Evolutionary conservation across 2,797 vertebrate species (phyloP), one percentile per base, ranked within the genome.

Genomic region (Triplophysa bombifrons): DNA sequence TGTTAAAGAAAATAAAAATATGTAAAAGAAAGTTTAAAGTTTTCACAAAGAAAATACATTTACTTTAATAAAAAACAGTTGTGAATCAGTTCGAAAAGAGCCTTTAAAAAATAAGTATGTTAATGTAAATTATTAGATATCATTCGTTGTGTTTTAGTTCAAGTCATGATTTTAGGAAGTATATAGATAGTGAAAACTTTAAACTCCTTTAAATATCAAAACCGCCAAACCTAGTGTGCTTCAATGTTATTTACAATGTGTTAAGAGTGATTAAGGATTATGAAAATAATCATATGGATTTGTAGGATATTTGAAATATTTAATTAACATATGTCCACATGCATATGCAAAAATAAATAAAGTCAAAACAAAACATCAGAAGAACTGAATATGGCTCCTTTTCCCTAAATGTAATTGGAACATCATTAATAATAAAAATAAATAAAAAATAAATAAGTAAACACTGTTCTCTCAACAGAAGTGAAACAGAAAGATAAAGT

Each of bases 401-500:
- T 48, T 48, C 11, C 46, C 12, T 48, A 48, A 48, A 13, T 13
- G 0, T 48, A 13, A 48, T 60, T 27, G 58, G 30, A 17, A 61
- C 58, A 27, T 61, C 16, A 25, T 14, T 5, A 12, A 27, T 10
- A 56, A 30, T 30, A 30, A 30, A 0, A 30, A 30, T 30, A 30
- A 30, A 30, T 4, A 30, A 30, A 0, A 30, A 27, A 80, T 70
- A 0, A 60, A 55, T 27, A 27, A 27, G 27, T 22, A 46, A 64
- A 82, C 84, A 83, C 69, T 80, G 82, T 53, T 84, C 69, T 84
- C 77, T 89, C 84, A 83, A 82, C 83, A 68, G 83, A 85, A 88
- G 87, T 90, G 91, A 89, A 85, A 88, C 12, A 89, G 76, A 75
- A 84, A 88, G 89, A 25, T 38, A 38, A 81, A 87, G 77, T 86